Evolutionary conservation across 2,888 invertebrate genomes (phyloP).

Genomic region (Agriopis aurantiaria): DNA sequence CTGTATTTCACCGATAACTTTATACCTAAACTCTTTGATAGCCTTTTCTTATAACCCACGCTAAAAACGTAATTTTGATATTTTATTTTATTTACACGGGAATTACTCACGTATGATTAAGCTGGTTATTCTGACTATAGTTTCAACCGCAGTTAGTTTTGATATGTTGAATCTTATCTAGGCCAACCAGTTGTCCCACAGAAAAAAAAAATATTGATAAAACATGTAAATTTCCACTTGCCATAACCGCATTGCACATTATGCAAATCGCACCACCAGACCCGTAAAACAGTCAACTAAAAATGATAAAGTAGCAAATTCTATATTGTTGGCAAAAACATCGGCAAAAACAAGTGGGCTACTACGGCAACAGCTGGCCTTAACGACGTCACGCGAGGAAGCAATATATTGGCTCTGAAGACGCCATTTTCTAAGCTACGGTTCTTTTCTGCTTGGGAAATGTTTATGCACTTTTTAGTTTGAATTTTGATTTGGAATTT

Average conservation of each 20-base stretch:
- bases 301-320: constrained; percentile 71
- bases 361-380: constrained; percentile 71
- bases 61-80: no score
- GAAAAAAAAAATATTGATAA: constrained; percentile 12
- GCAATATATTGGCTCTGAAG: constrained; percentile 82
- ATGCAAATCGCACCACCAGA: constrained; percentile 49
- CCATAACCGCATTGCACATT: constrained; percentile 57
- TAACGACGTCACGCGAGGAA: constrained; percentile 84
- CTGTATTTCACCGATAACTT: no score
- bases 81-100: no score
- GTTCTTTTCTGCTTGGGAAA: constrained; percentile 24
- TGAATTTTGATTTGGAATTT: constrained; percentile 7
- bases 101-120: no score
- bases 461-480: constrained; percentile 22
- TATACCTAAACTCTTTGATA: no score
- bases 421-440: constrained; percentile 72
- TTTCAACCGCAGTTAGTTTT: no score
- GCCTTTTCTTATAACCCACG: no score
- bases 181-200: constrained; percentile 5
- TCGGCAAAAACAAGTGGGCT: constrained; percentile 76
- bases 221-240: constrained; percentile 36
- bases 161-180: constrained; percentile 5
- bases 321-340: constrained; percentile 72
- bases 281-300: constrained; percentile 55
- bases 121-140: no score